Evolutionary conservation across 2,113 vertebrate genomes (phyloP).

Genomic region (Suncus etruscus): DNA sequence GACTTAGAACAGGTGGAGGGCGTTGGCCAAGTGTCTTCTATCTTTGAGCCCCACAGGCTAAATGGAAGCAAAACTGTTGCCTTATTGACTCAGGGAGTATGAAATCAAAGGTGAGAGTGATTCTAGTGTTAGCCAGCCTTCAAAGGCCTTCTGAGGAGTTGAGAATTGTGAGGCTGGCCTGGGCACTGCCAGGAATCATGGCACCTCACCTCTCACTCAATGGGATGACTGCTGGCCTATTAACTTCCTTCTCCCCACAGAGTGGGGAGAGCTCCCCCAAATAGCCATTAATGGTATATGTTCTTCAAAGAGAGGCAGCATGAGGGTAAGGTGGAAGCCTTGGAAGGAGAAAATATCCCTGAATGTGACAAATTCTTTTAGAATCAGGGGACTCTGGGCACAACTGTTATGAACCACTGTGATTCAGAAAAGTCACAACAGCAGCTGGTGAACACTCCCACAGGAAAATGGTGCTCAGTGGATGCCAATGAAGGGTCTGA

Average conservation of each 20-base stretch:
- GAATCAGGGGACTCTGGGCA: background rate
- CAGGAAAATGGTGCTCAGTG: background rate
- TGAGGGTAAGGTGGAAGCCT: background rate
- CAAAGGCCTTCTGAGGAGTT: background rate
- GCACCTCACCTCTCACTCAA: background rate
- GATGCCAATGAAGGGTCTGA: background rate
- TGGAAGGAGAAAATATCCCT: background rate
- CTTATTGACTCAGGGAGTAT: background rate
- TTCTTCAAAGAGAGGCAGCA: background rate
- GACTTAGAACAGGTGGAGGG: background rate
- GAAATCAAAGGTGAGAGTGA: background rate
- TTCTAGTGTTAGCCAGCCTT: too few relatives aligned
- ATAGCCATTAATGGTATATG: background rate
- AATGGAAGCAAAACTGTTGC: background rate
- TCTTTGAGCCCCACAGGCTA: background rate
- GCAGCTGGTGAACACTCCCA: background rate
- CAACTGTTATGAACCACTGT: background rate
- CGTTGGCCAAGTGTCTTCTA: background rate
- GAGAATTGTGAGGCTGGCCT: background rate
- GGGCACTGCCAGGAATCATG: conserved; percentile 24
- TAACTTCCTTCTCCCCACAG: rapidly evolving
- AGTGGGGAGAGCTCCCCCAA: background rate
- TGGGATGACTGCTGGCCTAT: too few relatives aligned
- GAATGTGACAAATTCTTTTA: background rate
- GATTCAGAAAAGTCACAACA: background rate